Evolutionary conservation across 1,140 invertebrate genomes (phyloP).

Genomic region (Andrena cerasifolii): DNA sequence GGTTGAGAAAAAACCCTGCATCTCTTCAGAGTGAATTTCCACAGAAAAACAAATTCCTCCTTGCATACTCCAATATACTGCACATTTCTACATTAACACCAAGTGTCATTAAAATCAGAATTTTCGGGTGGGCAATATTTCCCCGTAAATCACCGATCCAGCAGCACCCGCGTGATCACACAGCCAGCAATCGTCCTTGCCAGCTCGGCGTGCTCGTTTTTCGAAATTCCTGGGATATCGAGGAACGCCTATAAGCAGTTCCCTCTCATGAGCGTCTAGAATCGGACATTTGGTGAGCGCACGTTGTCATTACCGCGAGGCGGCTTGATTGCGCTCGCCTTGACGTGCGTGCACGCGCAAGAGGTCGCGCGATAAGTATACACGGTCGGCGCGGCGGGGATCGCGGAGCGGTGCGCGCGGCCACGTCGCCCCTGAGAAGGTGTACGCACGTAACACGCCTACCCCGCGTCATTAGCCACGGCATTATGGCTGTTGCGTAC

Average conservation of each 20-base stretch:
- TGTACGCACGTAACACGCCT: slow-evolving; percentile 16
- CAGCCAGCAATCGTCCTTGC: not conserved
- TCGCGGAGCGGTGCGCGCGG: not conserved
- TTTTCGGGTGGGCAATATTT: too few relatives aligned
- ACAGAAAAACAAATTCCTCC: too few relatives aligned
- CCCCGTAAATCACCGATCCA: not conserved
- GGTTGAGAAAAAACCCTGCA: too few relatives aligned
- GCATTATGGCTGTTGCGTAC: slow-evolving; percentile 41
- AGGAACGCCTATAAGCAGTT: not conserved
- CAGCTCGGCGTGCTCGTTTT: slow-evolving; percentile 2
- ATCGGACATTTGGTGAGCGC: slow-evolving; percentile 1
- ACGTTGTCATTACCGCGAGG: slow-evolving; percentile 11
- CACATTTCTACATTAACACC: too few relatives aligned
- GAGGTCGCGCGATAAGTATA: not conserved
- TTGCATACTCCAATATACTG: too few relatives aligned
- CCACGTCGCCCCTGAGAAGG: not conserved
- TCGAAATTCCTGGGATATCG: not conserved
- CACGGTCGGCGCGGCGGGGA: not conserved
- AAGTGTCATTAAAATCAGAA: too few relatives aligned
- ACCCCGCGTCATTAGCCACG: slow-evolving; percentile 45
- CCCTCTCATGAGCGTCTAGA: not conserved
- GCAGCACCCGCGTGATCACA: not conserved
- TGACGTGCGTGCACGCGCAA: slow-evolving; percentile 17
- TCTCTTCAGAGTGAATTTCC: too few relatives aligned
- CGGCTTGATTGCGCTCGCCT: slow-evolving; percentile 15